These are phyloP conservation scores for Salarias fasciatus DNA, from an alignment of 2,797 vertebrate species.

Conservation along the genomic window DNA sequence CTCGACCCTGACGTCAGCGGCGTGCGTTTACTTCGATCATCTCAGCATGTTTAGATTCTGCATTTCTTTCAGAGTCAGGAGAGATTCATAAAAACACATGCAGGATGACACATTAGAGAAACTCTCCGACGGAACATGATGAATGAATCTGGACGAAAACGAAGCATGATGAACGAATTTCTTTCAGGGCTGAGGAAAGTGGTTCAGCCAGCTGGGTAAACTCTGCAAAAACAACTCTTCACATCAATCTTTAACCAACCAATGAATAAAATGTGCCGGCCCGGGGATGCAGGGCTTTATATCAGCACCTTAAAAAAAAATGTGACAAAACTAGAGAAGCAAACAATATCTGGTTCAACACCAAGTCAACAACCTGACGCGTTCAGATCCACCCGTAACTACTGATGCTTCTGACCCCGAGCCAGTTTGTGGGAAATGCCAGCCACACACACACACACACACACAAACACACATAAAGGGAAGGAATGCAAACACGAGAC, in stretches of 20 bases:
- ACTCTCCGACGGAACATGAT: neutral
- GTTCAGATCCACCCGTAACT: slow-evolving; percentile 59
- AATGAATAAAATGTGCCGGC: too few species aligned
- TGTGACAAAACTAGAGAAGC: too few species aligned
- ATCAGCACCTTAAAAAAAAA: too few species aligned
- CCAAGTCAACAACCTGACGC: slow-evolving; percentile 10
- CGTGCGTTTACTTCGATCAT: too few species aligned
- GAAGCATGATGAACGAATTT: slow-evolving; percentile 8
- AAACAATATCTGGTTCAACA: too few species aligned
- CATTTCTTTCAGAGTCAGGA: too few species aligned
- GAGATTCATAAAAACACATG: slow-evolving; percentile 5
- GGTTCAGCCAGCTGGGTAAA: slow-evolving; percentile 16
- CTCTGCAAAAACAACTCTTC: neutral
- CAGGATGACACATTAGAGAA: slow-evolving; percentile 14
- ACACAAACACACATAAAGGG: too few species aligned
- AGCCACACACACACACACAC: too few species aligned
- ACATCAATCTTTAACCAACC: neutral
- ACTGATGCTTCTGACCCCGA: slow-evolving; percentile 49
- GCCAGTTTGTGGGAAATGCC: slow-evolving; percentile 61
- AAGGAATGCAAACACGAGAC: slow-evolving; percentile 65
- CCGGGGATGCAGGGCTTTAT: too few species aligned
- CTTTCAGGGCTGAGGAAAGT: slow-evolving; percentile 1
- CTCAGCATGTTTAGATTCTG: too few species aligned
- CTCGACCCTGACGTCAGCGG: slow-evolving; percentile 7
- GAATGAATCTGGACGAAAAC: neutral